phyloP scores from a whole-genome alignment of 2,797 vertebrate genomes.

The Scolopax bukidnonensis region DNA sequence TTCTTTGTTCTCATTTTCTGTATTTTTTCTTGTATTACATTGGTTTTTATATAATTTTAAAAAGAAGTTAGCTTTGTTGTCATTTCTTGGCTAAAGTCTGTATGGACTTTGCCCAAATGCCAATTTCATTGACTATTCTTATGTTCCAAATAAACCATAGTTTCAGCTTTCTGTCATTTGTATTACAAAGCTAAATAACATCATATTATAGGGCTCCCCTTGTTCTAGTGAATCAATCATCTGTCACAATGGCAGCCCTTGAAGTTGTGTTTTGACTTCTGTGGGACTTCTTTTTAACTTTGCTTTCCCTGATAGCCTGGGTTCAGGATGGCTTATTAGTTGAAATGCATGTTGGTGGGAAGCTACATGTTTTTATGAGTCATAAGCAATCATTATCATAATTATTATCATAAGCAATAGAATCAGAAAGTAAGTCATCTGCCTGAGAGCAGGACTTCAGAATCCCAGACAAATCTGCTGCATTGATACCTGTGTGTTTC shows the following conservation, averaged over 20 bases:
- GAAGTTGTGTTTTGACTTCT: neutral
- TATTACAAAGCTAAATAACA: neutral
- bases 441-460: neutral
- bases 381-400: too few relatives aligned
- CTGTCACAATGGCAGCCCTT: neutral
- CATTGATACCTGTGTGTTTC: neutral
- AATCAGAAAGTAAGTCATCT: neutral
- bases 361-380: neutral
- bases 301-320: neutral
- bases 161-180: neutral
- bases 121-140: neutral
- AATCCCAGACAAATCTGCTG: neutral
- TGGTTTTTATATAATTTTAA: neutral
- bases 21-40: neutral
- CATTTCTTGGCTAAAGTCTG: neutral
- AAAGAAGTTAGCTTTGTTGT: neutral
- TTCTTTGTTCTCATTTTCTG: neutral
- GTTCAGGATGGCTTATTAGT: neutral
- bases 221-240: neutral
- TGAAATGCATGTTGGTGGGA: neutral
- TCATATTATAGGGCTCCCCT: neutral
- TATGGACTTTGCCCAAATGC: neutral
- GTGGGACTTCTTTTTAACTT: neutral
- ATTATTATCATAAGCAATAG: neutral
- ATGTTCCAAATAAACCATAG: neutral